A percentile compares a stretch with the other conserved stretches of the same genome.
Conservation (phyloP, 2,797 vertebrate genomes). For the Lepus townsendii region DNA sequence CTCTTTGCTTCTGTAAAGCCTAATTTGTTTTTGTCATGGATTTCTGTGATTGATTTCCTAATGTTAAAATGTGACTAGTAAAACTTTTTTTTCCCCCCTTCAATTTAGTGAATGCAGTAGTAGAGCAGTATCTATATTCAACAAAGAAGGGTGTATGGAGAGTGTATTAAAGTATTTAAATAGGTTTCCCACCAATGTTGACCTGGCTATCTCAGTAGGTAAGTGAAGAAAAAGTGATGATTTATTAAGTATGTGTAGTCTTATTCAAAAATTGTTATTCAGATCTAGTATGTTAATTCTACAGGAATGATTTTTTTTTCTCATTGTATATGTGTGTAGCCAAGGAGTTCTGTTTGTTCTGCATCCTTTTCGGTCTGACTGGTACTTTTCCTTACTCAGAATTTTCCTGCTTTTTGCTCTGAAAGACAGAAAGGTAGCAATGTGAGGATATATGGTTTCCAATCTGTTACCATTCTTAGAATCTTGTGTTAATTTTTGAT, state of each 20-base stretch:
- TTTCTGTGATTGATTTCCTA: slow-evolving; percentile 68
- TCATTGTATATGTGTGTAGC: neutral
- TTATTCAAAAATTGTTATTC: slow-evolving; percentile 6
- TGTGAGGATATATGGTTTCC: neutral
- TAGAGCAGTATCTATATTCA: slow-evolving; percentile 95
- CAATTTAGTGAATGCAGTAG: slow-evolving; percentile 94
- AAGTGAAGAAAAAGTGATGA: slow-evolving; percentile 79
- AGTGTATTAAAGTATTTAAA: slow-evolving; percentile 94
- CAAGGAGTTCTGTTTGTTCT: slow-evolving; percentile 21
- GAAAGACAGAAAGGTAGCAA: neutral
- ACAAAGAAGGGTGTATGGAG: slow-evolving; percentile 95
- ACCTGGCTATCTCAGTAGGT: slow-evolving; percentile 97
- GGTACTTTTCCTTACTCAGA: neutral
- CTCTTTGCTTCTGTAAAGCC: slow-evolving; percentile 34
- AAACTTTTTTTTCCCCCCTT: slow-evolving; percentile 73
- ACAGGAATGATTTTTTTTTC: neutral
- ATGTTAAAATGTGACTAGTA: slow-evolving; percentile 78
- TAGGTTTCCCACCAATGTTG: slow-evolving; percentile 92
- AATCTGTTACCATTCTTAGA: neutral
- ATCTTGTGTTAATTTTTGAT: slow-evolving; percentile 9
- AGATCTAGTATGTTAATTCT: neutral
- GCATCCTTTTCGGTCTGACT: slow-evolving; percentile 22
- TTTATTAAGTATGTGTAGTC: slow-evolving; percentile 42
- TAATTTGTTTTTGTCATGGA: slow-evolving; percentile 37
- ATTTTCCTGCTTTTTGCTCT: slow-evolving; percentile 19